phyloP scores from a whole-genome alignment of 2,888 invertebrate genomes.

The Orchesella flavescens region DNA sequence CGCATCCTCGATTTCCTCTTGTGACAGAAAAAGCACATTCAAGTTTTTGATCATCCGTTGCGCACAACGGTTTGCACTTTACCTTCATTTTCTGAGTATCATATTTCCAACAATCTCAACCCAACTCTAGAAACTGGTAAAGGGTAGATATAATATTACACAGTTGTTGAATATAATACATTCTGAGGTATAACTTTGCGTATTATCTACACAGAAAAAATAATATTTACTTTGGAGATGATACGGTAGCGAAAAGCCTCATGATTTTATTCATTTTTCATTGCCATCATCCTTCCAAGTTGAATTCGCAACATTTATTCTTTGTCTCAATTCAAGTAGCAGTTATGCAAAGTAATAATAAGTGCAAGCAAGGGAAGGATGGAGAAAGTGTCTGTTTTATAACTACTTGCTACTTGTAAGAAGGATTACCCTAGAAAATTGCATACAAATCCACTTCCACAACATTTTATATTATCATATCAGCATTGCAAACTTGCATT shows the following conservation, averaged over 20 bases:
- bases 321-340: not conserved
- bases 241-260: not conserved
- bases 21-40: too few species aligned
- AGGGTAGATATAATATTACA: not conserved
- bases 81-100: not conserved
- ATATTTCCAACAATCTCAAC: too few species aligned
- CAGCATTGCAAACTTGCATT: too few species aligned
- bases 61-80: not conserved
- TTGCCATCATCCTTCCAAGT: not conserved
- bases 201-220: conserved; percentile 3
- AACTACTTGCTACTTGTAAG: not conserved
- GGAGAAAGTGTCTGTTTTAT: not conserved
- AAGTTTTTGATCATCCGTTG: not conserved
- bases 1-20: too few species aligned
- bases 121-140: not conserved
- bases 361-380: not conserved
- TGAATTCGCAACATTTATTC: not conserved
- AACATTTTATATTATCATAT: too few species aligned
- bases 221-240: conserved; percentile 14
- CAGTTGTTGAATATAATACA: not conserved
- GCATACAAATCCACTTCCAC: not conserved
- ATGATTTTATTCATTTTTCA: conserved; percentile 26
- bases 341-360: not conserved
- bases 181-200: not conserved
- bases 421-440: conserved; percentile 17